These are phyloP conservation scores for Chrysolina oricalcia DNA, from an alignment of 2,888 invertebrate genomes.

Conservation along the genomic window DNA sequence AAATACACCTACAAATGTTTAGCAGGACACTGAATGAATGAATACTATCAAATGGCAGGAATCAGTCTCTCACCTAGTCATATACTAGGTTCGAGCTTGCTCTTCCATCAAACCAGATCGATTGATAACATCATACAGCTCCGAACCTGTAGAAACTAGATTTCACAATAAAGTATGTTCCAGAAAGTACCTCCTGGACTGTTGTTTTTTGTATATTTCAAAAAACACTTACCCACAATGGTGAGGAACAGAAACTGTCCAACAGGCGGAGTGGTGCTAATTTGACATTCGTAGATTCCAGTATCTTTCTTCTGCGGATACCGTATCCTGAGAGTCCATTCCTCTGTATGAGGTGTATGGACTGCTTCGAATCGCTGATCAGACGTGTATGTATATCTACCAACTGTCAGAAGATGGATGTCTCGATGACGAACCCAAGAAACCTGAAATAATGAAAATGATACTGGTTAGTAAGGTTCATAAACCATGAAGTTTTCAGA, in stretches of 20 bases:
- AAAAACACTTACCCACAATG: conserved; percentile 83
- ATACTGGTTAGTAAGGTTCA: too few relatives aligned
- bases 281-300: conserved; percentile 92
- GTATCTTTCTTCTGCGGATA: conserved; percentile 84
- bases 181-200: too few relatives aligned
- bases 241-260: conserved; percentile 87
- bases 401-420: conserved; percentile 83
- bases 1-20: too few relatives aligned
- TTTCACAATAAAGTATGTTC: too few relatives aligned
- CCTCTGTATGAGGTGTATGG: conserved; percentile 89
- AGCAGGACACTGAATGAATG: too few relatives aligned
- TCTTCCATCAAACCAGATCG: too few relatives aligned
- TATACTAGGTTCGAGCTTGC: too few relatives aligned
- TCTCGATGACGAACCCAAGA: conserved; percentile 87
- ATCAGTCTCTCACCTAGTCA: too few relatives aligned
- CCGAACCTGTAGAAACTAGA: too few relatives aligned
- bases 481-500: too few relatives aligned
- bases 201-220: neutral
- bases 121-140: too few relatives aligned
- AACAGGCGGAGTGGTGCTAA: conserved; percentile 91
- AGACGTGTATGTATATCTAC: conserved; percentile 85
- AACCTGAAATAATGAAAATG: conserved; percentile 73
- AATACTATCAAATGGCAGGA: too few relatives aligned
- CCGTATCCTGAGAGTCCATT: conserved; percentile 87
- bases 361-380: conserved; percentile 91